Evolutionary conservation across 2,113 vertebrate genomes (phyloP).

Genomic region (Hystrix cristata): DNA sequence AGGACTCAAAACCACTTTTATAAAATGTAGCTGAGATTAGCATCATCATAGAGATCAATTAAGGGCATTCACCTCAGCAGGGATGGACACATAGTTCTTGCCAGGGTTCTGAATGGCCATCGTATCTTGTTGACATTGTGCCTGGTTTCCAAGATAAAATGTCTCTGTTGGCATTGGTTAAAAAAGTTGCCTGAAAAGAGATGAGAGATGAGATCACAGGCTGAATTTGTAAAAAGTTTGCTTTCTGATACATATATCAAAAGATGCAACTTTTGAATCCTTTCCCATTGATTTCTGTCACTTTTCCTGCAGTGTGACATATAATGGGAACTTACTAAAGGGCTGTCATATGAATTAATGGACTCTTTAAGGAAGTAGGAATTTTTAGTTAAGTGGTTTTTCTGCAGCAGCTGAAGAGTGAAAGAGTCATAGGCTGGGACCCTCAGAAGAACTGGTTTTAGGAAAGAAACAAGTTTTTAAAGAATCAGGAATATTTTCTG

Average conservation of each 20-base stretch:
- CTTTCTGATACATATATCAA: neutral
- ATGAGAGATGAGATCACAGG: neutral
- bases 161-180: neutral
- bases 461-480: conserved; percentile 40
- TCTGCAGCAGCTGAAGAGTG: neutral
- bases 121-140: neutral
- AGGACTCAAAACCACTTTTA: neutral
- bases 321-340: neutral
- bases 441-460: neutral
- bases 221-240: neutral
- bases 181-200: neutral
- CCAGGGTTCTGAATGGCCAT: neutral
- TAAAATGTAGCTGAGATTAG: neutral
- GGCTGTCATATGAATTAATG: neutral
- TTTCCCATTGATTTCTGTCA: neutral
- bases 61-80: neutral
- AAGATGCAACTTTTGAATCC: neutral
- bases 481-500: conserved; percentile 54
- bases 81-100: neutral
- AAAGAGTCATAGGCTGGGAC: neutral
- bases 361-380: neutral
- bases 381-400: conserved; percentile 15
- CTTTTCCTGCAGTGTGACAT: neutral
- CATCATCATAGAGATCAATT: neutral
- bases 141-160: conserved; percentile 35